phyloP scores from a whole-genome alignment of 1,140 invertebrate genomes.

The Babylonia areolata region DNA sequence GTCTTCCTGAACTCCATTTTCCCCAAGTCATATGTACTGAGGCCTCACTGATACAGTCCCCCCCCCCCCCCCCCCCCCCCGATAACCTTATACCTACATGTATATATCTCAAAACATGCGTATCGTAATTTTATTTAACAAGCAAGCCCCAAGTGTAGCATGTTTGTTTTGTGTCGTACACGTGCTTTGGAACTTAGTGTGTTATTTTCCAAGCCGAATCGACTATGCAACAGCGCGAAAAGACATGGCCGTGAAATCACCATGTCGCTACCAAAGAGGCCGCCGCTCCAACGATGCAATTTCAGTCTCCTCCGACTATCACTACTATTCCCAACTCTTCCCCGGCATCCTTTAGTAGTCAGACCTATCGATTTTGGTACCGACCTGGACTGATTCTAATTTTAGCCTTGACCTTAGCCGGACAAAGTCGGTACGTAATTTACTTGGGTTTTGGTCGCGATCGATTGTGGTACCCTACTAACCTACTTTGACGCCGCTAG shows the following conservation, averaged over 20 bases:
- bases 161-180: neutral
- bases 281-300: neutral
- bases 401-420: conserved; percentile 22
- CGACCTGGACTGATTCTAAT: neutral
- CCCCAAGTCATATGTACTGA: no score
- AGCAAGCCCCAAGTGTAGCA: no score
- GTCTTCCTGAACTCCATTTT: no score
- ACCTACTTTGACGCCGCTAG: neutral
- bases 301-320: neutral
- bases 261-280: neutral
- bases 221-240: no score
- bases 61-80: no score
- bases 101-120: neutral
- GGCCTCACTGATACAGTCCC: no score
- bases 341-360: neutral
- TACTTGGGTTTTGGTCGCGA: neutral
- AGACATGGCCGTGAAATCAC: neutral
- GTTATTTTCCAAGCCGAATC: neutral
- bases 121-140: neutral
- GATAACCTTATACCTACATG: no score
- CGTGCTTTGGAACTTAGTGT: neutral
- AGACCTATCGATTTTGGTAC: neutral
- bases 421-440: conserved; percentile 20
- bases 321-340: neutral
- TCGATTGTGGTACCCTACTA: neutral